Evolutionary conservation across 2,888 invertebrate species (phyloP).

Genomic region (Neoascia interrupta): DNA sequence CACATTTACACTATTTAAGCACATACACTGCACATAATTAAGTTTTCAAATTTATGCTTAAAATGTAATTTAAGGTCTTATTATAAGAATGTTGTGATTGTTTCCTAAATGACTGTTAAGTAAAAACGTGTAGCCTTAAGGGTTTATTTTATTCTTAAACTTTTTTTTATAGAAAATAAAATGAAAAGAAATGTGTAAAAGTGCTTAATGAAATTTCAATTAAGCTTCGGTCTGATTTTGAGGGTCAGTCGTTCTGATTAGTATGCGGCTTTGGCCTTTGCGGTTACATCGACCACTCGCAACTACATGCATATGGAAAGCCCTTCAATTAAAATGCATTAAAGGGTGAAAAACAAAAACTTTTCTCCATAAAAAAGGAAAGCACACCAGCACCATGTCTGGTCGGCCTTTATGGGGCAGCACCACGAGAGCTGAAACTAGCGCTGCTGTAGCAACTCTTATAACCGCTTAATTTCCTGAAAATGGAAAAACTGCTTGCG

Average conservation of each 20-base stretch:
- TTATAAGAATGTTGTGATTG: conserved; percentile 23
- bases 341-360: background rate
- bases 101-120: conserved; percentile 25
- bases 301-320: background rate
- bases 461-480: conserved; percentile 67
- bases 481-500: conserved; percentile 67
- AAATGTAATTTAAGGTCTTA: too few species aligned
- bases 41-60: too few species aligned
- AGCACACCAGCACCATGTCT: background rate
- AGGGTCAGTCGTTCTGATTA: too few species aligned
- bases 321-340: conserved; percentile 40
- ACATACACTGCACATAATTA: too few species aligned
- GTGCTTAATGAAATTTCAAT: too few species aligned
- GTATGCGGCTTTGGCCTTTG: conserved; percentile 53
- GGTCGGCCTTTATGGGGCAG: background rate
- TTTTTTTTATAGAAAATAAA: conserved; percentile 2
- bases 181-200: background rate
- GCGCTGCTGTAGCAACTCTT: background rate
- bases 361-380: conserved; percentile 1
- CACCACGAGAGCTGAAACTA: background rate
- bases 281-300: conserved; percentile 33
- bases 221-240: too few species aligned
- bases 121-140: conserved; percentile 35
- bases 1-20: too few species aligned
- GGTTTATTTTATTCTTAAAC: conserved; percentile 4